Conservation (phyloP, 64 coral and sea anemone genomes). For the Porites australiensis region DNA sequence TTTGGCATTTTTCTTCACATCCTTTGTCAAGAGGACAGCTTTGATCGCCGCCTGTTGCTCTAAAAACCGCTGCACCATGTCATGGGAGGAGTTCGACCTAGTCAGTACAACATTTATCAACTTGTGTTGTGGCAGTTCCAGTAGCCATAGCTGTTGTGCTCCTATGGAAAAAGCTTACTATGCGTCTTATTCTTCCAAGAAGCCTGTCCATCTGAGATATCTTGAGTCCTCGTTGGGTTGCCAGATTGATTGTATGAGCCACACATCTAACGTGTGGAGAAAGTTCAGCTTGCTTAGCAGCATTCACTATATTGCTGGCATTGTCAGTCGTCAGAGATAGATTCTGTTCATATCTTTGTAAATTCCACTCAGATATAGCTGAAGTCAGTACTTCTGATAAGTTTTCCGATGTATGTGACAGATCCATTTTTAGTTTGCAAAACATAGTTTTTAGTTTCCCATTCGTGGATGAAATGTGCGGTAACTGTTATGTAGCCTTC, state of each 20-base stretch:
- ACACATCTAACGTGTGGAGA: slow-evolving; percentile 5
- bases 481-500: slow-evolving; percentile 20
- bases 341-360: slow-evolving; percentile 33
- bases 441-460: slow-evolving; percentile 2
- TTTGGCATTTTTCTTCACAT: slow-evolving; percentile 13
- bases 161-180: slow-evolving; percentile 32
- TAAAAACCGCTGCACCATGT: neutral
- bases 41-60: neutral
- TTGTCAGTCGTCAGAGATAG: slow-evolving; percentile 21
- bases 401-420: neutral
- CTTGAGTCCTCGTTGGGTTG: neutral
- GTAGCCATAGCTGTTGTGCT: slow-evolving; percentile 13
- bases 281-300: neutral
- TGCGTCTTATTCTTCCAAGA: slow-evolving; percentile 11
- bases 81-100: slow-evolving; percentile 6
- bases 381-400: slow-evolving; percentile 8
- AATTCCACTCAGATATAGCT: slow-evolving; percentile 23
- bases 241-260: slow-evolving; percentile 20
- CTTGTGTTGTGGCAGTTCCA: slow-evolving; percentile 33
- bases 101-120: slow-evolving; percentile 7
- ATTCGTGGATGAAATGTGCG: neutral
- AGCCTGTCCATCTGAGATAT: slow-evolving; percentile 4
- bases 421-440: neutral
- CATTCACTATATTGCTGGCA: neutral
- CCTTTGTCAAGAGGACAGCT: slow-evolving; percentile 9